phyloP scores from a whole-genome alignment of 2,113 vertebrate species.

The Ptilonorhynchus violaceus region DNA sequence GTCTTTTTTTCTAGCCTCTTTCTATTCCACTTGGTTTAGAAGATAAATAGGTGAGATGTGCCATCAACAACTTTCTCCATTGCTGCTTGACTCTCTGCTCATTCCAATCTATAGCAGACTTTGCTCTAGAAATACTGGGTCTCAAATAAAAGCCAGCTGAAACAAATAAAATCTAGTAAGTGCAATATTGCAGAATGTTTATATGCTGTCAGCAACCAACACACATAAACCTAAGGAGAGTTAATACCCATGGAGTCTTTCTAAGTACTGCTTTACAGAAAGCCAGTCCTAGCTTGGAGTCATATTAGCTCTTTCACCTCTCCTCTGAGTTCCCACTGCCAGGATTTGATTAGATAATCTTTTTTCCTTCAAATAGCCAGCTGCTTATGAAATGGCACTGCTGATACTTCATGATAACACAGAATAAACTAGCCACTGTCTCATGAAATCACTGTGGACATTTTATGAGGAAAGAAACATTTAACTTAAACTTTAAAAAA shows the following conservation, averaged over 20 bases:
- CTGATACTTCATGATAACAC: not conserved
- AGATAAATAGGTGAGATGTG: not conserved
- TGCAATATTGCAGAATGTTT: not conserved
- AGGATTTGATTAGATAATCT: conserved; percentile 19
- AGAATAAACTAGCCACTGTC: not conserved
- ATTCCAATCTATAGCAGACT: not conserved
- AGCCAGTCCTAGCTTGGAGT: not conserved
- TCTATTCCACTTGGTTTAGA: not conserved
- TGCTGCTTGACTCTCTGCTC: not conserved
- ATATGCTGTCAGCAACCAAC: not conserved
- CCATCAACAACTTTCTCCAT: not conserved
- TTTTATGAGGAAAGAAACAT: not conserved
- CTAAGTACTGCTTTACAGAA: not conserved
- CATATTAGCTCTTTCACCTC: not conserved
- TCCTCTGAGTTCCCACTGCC: not conserved
- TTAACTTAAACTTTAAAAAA: not conserved
- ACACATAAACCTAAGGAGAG: not conserved
- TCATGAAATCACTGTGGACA: not conserved
- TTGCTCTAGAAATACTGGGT: not conserved
- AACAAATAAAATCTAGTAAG: not conserved
- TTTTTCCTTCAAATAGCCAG: not conserved
- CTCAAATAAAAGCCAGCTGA: not conserved
- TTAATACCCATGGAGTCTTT: not conserved
- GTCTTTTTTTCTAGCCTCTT: not conserved
- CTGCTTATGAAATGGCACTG: conserved; percentile 1